A percentile compares a stretch with the other conserved stretches of the same genome.
These are phyloP conservation scores for Microplitis manilae DNA, from an alignment of 2,888 invertebrate genomes.

Conservation along the genomic window DNA sequence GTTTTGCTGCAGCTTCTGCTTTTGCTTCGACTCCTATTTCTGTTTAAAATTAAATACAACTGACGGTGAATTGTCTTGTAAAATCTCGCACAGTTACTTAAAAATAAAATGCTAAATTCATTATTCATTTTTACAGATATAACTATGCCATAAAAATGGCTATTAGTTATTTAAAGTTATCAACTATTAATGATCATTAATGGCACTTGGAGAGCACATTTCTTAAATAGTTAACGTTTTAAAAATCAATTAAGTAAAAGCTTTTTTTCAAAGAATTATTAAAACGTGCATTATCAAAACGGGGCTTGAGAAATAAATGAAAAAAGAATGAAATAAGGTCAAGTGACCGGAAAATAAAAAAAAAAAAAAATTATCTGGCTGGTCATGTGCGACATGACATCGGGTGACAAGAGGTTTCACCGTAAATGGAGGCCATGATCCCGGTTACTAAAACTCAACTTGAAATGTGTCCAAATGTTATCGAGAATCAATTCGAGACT, in stretches of 20 bases:
- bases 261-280: not conserved
- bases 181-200: not conserved
- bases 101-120: not conserved
- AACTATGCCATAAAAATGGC: not conserved
- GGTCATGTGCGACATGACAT: not conserved
- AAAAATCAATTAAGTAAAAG: not conserved
- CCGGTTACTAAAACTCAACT: not conserved
- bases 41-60: not conserved
- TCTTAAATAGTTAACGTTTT: not conserved
- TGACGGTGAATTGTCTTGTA: not conserved
- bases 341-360: not conserved
- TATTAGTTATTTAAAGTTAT: not conserved
- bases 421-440: not conserved
- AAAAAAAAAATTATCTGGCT: too few relatives aligned
- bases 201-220: not conserved
- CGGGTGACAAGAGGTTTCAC: not conserved
- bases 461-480: not conserved
- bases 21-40: not conserved
- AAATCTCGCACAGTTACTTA: not conserved
- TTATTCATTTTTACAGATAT: not conserved
- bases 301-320: not conserved
- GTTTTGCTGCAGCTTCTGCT: not conserved
- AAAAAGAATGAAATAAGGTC: not conserved
- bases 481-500: conserved; percentile 2
- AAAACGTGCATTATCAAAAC: not conserved